Base-by-base conservation (phyloP, 1,140 invertebrate genomes). In the Aphidius gifuensis region DNA sequence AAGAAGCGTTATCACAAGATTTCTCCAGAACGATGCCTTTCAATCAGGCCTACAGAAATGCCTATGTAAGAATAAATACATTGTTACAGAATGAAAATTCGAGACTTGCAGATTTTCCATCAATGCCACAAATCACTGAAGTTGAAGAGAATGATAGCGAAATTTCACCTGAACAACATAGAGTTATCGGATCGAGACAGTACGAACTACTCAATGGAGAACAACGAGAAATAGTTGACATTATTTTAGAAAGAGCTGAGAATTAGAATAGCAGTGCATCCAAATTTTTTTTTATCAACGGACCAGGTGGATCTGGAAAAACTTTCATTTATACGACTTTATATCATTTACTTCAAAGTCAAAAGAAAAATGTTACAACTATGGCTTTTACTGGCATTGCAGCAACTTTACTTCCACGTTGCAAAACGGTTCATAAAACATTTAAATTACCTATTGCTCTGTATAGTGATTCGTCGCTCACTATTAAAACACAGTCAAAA, bases 401-500 rank as follows among this genome's bases (percentile, higher is more conserved):
- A 23, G 59, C 59, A 32, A 61, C 40, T 16, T 44, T 54, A 9
- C 42, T 53, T 4, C 50, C 59, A 4, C 11, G 54, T 6, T 50
- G 59, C 9, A 53, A 44, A 46, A 61, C 59, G 2, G 59, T 61
- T 9, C 59, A 61, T 60, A 60, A 60, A 23, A 43, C 39, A 43
- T 60, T 67, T 54, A 61, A 62, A 9, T 56, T 64, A 51, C 66
- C 66, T 61, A 65, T 71, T 44, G 49, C 56, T 48, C 11, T 71
- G 11, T 61, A 43, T 21, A 16, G 60, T 43, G 66, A 67, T 61
- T 67, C 70, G 7, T 53, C 61, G 5, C 62, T 64, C n/a, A 71
- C 54, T 45, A 67, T 71, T 40, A 68, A 64, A 77, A 47, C 80
- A 76, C 60, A 77, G 32, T 66, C 67, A 32, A 48, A 53, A 50